Conservation (phyloP, 2,888 invertebrate species). For the Hypomecis punctinalis region DNA sequence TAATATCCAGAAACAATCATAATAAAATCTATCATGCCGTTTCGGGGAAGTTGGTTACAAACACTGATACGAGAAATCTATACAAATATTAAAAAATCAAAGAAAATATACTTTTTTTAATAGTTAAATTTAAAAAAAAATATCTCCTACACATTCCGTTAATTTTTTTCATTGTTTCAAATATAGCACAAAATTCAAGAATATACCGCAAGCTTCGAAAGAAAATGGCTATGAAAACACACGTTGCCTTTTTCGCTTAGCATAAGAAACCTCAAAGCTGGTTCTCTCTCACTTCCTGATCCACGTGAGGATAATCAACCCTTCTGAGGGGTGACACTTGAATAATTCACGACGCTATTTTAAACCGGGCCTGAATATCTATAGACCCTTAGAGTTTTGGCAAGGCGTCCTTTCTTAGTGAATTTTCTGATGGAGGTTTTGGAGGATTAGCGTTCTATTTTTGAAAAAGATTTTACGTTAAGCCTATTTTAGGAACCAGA, state of each 20-base stretch:
- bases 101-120: too few species aligned
- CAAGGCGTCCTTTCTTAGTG: constrained; percentile 1
- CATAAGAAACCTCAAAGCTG: constrained; percentile 47
- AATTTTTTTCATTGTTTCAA: too few species aligned
- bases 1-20: too few species aligned
- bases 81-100: too few species aligned
- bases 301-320: constrained; percentile 66
- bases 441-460: neutral
- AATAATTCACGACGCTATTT: constrained; percentile 69
- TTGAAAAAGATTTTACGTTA: neutral
- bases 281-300: constrained; percentile 58
- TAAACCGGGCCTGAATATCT: constrained; percentile 57
- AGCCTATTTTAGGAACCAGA: neutral
- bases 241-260: constrained; percentile 50
- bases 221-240: constrained; percentile 20
- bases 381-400: constrained; percentile 41
- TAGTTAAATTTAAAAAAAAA: too few species aligned
- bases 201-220: too few species aligned
- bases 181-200: too few species aligned
- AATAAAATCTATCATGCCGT: too few species aligned
- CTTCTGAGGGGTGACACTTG: constrained; percentile 60
- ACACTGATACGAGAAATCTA: too few species aligned
- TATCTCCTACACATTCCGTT: too few species aligned
- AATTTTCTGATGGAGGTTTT: constrained; percentile 23
- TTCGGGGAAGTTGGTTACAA: too few species aligned